These are phyloP conservation scores for Pangasius macronema DNA, from an alignment of 2,797 vertebrate species.

Conservation along the genomic window DNA sequence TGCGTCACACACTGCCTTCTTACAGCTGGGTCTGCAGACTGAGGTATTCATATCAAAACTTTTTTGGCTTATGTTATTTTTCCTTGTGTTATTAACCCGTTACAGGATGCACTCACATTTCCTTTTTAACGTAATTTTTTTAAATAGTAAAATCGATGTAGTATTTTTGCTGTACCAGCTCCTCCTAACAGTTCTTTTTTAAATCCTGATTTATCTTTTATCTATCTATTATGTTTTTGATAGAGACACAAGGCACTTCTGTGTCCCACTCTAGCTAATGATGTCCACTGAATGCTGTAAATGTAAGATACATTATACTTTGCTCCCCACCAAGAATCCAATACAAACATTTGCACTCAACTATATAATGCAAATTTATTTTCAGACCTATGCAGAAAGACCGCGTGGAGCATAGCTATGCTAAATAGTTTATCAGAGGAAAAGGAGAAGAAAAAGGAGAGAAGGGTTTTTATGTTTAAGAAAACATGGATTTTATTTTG, in stretches of 20 bases:
- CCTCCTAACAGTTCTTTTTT: background rate
- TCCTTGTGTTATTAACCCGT: background rate
- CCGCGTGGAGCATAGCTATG: background rate
- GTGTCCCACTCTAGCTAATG: background rate
- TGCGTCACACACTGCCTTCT: background rate
- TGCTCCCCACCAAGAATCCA: background rate
- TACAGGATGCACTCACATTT: background rate
- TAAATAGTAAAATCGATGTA: background rate
- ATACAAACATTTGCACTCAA: background rate
- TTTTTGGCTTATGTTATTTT: background rate
- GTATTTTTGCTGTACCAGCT: background rate
- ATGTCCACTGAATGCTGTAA: background rate
- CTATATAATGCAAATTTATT: background rate
- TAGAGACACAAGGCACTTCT: too few relatives aligned
- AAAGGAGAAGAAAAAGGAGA: background rate
- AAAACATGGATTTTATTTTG: background rate
- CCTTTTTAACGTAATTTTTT: background rate
- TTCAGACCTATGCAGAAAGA: background rate
- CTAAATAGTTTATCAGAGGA: background rate
- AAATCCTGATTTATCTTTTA: background rate
- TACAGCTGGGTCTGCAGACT: background rate
- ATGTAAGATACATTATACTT: background rate
- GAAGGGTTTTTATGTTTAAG: background rate
- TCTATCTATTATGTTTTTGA: background rate
- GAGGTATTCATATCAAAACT: background rate